These are phyloP conservation scores for Chirona hameri DNA, from an alignment of 2,888 invertebrate species.

Conservation along the genomic window DNA sequence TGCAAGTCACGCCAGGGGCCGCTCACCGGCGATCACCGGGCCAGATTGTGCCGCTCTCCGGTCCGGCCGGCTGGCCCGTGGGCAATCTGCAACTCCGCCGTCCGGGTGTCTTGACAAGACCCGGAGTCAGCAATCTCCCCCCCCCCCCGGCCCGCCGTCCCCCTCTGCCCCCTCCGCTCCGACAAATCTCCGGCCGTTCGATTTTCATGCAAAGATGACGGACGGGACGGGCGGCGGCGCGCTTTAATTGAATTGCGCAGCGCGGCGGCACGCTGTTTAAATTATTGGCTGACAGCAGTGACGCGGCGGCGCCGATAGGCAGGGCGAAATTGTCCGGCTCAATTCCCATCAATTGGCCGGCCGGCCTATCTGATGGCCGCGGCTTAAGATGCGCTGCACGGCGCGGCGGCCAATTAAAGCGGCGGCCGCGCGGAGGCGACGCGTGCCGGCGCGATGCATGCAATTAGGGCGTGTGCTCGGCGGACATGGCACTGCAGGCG, in stretches of 20 bases:
- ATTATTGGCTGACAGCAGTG: background rate
- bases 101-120: no score
- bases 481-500: background rate
- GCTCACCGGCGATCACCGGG: no score
- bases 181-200: constrained; percentile 3
- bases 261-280: background rate
- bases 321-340: background rate
- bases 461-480: background rate
- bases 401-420: background rate
- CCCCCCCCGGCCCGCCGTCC: background rate
- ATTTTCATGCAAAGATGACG: background rate
- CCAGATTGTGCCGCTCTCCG: no score
- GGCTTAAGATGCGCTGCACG: background rate
- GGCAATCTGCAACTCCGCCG: no score
- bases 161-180: background rate
- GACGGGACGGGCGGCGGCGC: background rate
- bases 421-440: background rate
- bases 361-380: background rate
- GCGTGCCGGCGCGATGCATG: background rate
- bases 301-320: background rate
- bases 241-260: constrained; percentile 24
- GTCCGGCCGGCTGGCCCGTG: no score
- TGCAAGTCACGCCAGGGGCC: no score
- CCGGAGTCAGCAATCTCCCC: background rate
- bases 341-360: constrained; percentile 2